Base-by-base conservation (phyloP, 2,113 vertebrate species). In the Vicugna pacos region DNA sequence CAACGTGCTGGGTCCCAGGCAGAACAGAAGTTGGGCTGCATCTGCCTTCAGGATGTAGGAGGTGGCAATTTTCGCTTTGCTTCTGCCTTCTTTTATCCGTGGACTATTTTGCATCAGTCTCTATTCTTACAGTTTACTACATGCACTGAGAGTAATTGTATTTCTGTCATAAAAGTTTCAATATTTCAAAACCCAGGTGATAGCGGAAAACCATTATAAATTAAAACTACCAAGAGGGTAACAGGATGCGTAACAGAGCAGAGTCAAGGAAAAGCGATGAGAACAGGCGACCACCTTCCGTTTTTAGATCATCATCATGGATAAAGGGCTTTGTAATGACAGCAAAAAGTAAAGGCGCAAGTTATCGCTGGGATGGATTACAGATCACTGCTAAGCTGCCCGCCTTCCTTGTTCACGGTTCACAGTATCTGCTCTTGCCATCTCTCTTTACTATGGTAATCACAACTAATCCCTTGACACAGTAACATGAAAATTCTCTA, bases 151-250 rank as follows among this genome's bases (percentile, higher is more conserved):
- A 69, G 32, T 8, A 86, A 82, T 58, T 50, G 19, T 35, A 56
- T 91, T 72, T 94, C 14, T 91, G 3, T 35, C 42, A 56, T 82
- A 56, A 72, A 94, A 76, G 20, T 67, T 88, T 60, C 8, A 72
- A 19, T 64, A 80, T 79, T 93, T 82, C 30, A 92, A 85, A 58
- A 22, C 32, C 15, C 89, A 91, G 24, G n/a, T 84, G 32, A 84
- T 67, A 35, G 58, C 58, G 32, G 73, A 35, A 92, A 65, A 32
- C 22, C 12, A 58, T 7, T 69, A 48, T 62, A 56, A 67, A 50
- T 75, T 65, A 82, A 76, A 70, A 8, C 15, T 76, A 70, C 35
- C 9, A 46, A 86, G 28, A 73, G 19, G 28, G 77, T 10, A 17
- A 56, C 24, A 30, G 5, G 2, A 42, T 67, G 20, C 6, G 2